Evolutionary conservation across 2,797 vertebrate species (phyloP).

Genomic region (Leontopithecus rosalia): DNA sequence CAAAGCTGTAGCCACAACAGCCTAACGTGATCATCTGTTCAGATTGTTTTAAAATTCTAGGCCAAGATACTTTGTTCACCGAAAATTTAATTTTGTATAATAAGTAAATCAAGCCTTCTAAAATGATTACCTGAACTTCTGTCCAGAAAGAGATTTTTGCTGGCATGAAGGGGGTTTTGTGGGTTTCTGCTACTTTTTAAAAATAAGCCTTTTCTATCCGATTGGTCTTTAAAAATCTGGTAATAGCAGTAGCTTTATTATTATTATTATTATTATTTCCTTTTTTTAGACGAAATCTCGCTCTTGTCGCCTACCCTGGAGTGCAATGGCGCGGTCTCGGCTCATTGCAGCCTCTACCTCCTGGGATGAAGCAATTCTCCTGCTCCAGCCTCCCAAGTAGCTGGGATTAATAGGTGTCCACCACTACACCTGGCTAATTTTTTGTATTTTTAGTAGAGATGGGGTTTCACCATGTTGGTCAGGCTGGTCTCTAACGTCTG

Average conservation of each 20-base stretch:
- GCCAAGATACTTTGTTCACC: not conserved
- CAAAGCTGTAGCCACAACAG: not conserved
- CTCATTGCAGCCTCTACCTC: not conserved
- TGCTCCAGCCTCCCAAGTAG: not conserved
- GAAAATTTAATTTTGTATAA: not conserved
- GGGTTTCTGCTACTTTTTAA: not conserved
- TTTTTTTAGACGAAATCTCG: not conserved
- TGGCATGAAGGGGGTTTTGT: not conserved
- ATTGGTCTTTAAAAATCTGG: not conserved
- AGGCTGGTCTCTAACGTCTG: too few relatives aligned
- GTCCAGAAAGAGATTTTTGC: not conserved
- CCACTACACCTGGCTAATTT: too few relatives aligned
- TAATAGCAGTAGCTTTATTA: not conserved
- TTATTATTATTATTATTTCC: too few relatives aligned
- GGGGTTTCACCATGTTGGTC: too few relatives aligned
- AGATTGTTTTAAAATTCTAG: not conserved
- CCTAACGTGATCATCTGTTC: too few relatives aligned
- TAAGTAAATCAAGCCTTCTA: not conserved
- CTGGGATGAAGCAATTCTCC: not conserved
- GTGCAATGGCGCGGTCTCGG: not conserved
- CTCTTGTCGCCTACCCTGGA: not conserved
- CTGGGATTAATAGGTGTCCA: too few relatives aligned
- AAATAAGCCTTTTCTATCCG: not conserved
- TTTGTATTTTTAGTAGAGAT: too few relatives aligned
- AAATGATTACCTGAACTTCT: not conserved